Percentiles rank a stretch among this genome's conserved stretches.
Evolutionary conservation across 2,113 vertebrate species (phyloP).

Genomic region (Sylvietta virens): DNA sequence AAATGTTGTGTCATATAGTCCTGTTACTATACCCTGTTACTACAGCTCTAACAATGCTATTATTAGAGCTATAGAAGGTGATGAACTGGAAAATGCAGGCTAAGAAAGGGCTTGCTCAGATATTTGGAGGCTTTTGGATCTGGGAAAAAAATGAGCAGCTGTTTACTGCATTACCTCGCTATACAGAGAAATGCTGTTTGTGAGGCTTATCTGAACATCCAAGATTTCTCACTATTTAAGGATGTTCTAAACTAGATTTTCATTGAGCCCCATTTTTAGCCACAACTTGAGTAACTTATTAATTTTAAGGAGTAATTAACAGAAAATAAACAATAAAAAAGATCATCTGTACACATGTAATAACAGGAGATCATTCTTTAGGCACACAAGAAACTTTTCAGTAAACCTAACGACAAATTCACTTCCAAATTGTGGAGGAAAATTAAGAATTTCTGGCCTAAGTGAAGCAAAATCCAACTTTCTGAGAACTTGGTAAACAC

Average conservation of each 20-base stretch:
- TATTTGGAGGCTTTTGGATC: not conserved
- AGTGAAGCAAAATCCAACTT: not conserved
- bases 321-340: not conserved
- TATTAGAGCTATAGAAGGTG: not conserved
- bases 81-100: not conserved
- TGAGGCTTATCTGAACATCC: not conserved
- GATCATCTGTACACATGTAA: not conserved
- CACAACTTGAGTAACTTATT: not conserved
- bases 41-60: not conserved
- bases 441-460: not conserved
- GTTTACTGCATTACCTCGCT: not conserved
- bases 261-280: not conserved
- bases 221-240: not conserved
- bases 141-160: not conserved
- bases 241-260: not conserved
- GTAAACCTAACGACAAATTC: not conserved
- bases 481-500: not conserved
- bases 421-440: not conserved
- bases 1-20: not conserved
- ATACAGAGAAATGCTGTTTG: not conserved
- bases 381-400: not conserved
- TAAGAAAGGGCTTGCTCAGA: not conserved
- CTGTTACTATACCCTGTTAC: not conserved
- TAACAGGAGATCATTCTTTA: not conserved
- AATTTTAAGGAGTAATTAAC: not conserved